A percentile compares a stretch with the other conserved stretches of the same genome.
Evolutionary conservation across 1,140 invertebrate species (phyloP).

Genomic region (Papilio machaon): DNA sequence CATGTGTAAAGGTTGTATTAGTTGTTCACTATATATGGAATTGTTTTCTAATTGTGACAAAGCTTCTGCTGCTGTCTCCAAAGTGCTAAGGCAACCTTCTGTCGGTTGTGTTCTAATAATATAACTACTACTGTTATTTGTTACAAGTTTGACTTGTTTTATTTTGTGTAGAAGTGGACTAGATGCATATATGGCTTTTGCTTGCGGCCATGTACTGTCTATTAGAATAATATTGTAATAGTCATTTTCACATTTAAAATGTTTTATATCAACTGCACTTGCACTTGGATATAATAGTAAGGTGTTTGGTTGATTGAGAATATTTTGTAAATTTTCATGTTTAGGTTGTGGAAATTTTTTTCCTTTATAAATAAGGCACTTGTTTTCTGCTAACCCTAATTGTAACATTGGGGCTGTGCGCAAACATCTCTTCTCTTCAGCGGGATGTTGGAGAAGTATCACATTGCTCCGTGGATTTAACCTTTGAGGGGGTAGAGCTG

Average conservation of each 20-base stretch:
- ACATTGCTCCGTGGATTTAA: slow-evolving; percentile 87
- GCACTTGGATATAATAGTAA: slow-evolving; percentile 92
- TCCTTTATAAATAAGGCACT: slow-evolving; percentile 91
- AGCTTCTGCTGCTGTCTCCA: slow-evolving; percentile 94
- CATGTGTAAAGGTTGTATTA: slow-evolving; percentile 90
- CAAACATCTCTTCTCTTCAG: slow-evolving; percentile 94
- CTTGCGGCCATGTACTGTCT: slow-evolving; percentile 97
- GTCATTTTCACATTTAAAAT: slow-evolving; percentile 68
- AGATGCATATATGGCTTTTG: slow-evolving; percentile 91
- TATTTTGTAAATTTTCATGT: slow-evolving; percentile 85
- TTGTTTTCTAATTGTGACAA: slow-evolving; percentile 89
- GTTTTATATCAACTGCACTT: slow-evolving; percentile 85
- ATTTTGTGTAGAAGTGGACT: slow-evolving; percentile 86
- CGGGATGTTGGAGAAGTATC: slow-evolving; percentile 95
- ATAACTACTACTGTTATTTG: slow-evolving; percentile 89
- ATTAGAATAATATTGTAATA: slow-evolving; percentile 92
- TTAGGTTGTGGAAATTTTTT: slow-evolving; percentile 90
- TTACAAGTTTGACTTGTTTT: slow-evolving; percentile 89
- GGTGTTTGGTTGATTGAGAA: slow-evolving; percentile 87
- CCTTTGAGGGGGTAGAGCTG: slow-evolving; percentile 87
- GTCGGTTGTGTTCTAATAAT: slow-evolving; percentile 96
- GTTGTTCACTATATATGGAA: slow-evolving; percentile 84
- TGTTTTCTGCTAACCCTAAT: slow-evolving; percentile 86
- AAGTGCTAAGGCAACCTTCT: slow-evolving; percentile 94
- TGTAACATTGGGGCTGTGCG: slow-evolving; percentile 94